Evolutionary conservation across 1,140 invertebrate species (phyloP), one percentile per base, ranked within the genome.

Genomic region (Elysia chlorotica): DNA sequence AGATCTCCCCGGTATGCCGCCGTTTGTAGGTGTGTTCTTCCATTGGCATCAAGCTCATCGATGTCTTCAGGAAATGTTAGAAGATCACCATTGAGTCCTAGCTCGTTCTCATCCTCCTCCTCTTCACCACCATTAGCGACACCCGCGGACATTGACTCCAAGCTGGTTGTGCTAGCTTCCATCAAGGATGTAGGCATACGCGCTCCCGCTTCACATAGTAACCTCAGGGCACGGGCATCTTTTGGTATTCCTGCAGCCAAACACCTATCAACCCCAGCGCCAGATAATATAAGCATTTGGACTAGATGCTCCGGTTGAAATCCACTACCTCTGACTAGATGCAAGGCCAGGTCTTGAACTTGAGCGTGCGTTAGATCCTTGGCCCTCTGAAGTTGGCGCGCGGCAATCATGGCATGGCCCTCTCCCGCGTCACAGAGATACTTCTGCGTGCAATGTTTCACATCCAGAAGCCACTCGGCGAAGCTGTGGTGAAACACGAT

Each of bases 361-460:
- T 90, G 88, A 28, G 81, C 87, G 1, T 90, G 80, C 37, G 87
- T 88, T 5, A 93, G 84, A 28, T 88, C 83, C 19, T 84, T 68
- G 0, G 90, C 91, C 35, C 89, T 88, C 0, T 92, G 84, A 2
- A 94, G 92, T 77, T 95, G 94, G 81, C 93, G 92, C 90, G 96
- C 92, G 6, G 95, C 93, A 30, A 97, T 89, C 89, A 96, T 94
- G 2, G 93, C 93, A 84, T 98, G 96, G 0, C 96, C 96, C 81
- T 95, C 93, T 41, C 91, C 89, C 0, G 94, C 92, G 73, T 93
- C 92, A 84, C 96, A 97, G 54, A 98, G 88, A 86, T 96, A 98
- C 79, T 96, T 95, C 77, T 95, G 93, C 88, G 96, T 98, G 83
- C 96, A 97, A 81, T 98, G 96, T 87, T 98, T 99, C 0, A 98